phyloP scores from a whole-genome alignment of 30 jellyfish, hydroid and myxozoan species.

The Rhopilema esculentum region DNA sequence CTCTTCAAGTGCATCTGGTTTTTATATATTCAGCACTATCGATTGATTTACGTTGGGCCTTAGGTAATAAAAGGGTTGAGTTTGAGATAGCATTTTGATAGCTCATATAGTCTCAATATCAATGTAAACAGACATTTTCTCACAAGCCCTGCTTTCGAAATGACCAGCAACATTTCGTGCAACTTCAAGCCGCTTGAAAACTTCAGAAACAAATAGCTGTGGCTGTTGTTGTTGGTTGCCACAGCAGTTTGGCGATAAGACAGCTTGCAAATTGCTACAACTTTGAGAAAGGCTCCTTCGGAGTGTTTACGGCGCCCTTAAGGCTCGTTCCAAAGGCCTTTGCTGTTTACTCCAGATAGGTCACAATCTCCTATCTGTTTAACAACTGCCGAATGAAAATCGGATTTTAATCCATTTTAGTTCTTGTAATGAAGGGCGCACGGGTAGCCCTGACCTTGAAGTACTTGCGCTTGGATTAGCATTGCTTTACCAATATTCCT shows the following conservation, averaged over 20 bases:
- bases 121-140: background rate
- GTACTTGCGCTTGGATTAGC: background rate
- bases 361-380: background rate
- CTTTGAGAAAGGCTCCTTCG: too few species aligned
- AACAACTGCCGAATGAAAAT: background rate
- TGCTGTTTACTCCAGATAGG: too few species aligned
- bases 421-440: background rate
- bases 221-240: too few species aligned
- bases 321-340: background rate
- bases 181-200: too few species aligned
- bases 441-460: background rate
- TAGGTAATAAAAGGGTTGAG: background rate
- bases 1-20: slow-evolving; percentile 20
- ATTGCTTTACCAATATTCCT: background rate
- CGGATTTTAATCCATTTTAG: background rate
- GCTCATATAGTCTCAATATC: background rate
- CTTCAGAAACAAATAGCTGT: background rate
- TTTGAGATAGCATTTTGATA: background rate
- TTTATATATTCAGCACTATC: background rate
- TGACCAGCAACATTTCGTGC: background rate
- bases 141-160: background rate
- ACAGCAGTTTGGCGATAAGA: too few species aligned
- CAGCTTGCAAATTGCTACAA: too few species aligned
- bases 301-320: background rate
- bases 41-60: background rate